Percentiles rank a stretch among this genome's conserved stretches.
phyloP scores from a whole-genome alignment of 2,888 invertebrate species.

The Caenorhabditis sp. region DNA sequence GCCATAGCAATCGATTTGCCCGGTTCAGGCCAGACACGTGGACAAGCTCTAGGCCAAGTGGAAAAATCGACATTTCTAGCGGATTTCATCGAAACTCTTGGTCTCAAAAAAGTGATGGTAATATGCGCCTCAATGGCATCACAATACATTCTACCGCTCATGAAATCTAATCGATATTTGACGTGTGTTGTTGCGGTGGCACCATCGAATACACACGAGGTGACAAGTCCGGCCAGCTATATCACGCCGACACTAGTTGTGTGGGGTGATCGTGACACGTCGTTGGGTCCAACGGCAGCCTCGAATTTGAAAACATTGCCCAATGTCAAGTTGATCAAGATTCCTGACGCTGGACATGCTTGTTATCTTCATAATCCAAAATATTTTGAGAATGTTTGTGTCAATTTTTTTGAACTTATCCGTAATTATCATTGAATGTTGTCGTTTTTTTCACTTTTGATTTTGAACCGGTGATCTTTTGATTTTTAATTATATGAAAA shows the following conservation, averaged over 20 bases:
- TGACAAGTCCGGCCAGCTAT: constrained; percentile 35
- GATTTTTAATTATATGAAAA: too few species aligned
- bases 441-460: not conserved
- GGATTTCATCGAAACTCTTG: constrained; percentile 42
- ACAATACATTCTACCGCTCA: constrained; percentile 52
- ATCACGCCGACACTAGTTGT: constrained; percentile 49
- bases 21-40: constrained; percentile 47
- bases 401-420: constrained; percentile 57
- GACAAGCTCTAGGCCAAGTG: constrained; percentile 29
- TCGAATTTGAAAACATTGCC: constrained; percentile 50
- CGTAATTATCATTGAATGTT: constrained; percentile 44
- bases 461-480: not conserved
- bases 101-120: constrained; percentile 48
- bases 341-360: constrained; percentile 52
- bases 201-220: constrained; percentile 54
- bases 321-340: constrained; percentile 38
- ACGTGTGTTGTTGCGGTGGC: constrained; percentile 53
- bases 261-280: constrained; percentile 52
- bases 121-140: constrained; percentile 55
- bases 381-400: constrained; percentile 45
- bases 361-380: constrained; percentile 55
- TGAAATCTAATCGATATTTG: constrained; percentile 34
- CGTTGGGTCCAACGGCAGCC: constrained; percentile 53
- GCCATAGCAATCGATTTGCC: constrained; percentile 54
- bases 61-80: constrained; percentile 42